Evolutionary conservation across 2,113 vertebrate species (phyloP).

Genomic region (Anarrhichthys ocellatus): DNA sequence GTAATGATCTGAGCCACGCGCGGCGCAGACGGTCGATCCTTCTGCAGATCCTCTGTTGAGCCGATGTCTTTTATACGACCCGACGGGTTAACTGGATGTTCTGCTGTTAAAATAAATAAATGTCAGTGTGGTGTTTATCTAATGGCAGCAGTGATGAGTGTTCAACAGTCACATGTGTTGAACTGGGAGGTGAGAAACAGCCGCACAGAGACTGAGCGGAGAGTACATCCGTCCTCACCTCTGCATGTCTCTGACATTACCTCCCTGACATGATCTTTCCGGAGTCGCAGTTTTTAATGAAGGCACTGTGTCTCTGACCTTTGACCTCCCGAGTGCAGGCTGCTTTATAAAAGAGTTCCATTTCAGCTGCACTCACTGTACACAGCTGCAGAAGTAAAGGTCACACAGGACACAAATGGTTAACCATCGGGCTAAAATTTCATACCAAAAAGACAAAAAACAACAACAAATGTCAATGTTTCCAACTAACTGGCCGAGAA

Average conservation of each 20-base stretch:
- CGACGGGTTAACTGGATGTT: neutral
- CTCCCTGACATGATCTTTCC: neutral
- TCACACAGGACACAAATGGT: neutral
- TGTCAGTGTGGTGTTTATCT: neutral
- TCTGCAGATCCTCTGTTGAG: slow-evolving; percentile 10
- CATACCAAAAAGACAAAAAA: neutral
- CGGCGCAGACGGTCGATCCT: neutral
- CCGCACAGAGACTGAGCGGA: neutral
- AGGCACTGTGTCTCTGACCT: neutral
- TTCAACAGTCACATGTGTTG: neutral
- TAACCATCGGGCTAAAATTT: neutral
- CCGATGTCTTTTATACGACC: neutral
- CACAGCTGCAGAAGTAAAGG: neutral
- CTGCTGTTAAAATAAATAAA: neutral
- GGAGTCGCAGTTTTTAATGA: neutral
- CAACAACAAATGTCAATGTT: neutral
- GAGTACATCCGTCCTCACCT: neutral
- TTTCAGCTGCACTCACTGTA: neutral
- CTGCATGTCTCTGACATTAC: neutral
- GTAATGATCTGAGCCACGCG: neutral
- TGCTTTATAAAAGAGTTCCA: neutral
- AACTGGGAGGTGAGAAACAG: neutral
- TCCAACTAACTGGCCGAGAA: neutral
- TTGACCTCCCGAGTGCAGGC: slow-evolving; percentile 3
- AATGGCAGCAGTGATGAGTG: too few species aligned